Evolutionary conservation across 2,113 vertebrate genomes (phyloP).

Genomic region (Capreolus pygargus): DNA sequence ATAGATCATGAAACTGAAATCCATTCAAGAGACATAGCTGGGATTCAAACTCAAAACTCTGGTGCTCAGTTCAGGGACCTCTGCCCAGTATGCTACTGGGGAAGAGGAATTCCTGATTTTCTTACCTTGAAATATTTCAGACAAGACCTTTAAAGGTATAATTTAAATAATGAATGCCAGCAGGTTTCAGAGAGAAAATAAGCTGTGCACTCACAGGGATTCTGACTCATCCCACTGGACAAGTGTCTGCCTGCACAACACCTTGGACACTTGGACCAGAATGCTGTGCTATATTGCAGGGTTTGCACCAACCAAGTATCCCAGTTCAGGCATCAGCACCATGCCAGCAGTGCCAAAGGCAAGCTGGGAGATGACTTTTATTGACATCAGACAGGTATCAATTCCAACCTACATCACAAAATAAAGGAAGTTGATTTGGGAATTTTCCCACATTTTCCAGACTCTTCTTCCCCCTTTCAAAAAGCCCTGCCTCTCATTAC

Average conservation of each 20-base stretch:
- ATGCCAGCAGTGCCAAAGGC: neutral
- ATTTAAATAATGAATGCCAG: conserved; percentile 18
- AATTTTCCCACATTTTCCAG: neutral
- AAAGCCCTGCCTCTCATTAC: neutral
- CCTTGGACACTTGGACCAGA: neutral
- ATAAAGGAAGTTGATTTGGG: conserved; percentile 9
- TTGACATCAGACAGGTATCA: neutral
- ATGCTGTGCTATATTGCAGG: neutral
- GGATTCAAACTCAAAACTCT: neutral
- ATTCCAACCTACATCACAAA: neutral
- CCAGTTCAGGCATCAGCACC: neutral
- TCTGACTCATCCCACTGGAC: neutral
- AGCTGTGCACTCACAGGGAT: neutral
- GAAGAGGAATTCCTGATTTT: neutral
- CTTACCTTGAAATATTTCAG: neutral
- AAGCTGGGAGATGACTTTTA: neutral
- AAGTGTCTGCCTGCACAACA: neutral
- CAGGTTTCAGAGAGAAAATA: neutral
- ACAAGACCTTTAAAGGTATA: neutral
- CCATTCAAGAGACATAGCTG: neutral
- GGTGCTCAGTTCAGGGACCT: neutral
- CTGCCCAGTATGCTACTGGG: neutral
- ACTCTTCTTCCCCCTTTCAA: neutral
- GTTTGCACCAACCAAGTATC: neutral
- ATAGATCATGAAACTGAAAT: neutral